Evolutionary conservation across 2,888 invertebrate genomes (phyloP).

Genomic region (Polietes domitor): DNA sequence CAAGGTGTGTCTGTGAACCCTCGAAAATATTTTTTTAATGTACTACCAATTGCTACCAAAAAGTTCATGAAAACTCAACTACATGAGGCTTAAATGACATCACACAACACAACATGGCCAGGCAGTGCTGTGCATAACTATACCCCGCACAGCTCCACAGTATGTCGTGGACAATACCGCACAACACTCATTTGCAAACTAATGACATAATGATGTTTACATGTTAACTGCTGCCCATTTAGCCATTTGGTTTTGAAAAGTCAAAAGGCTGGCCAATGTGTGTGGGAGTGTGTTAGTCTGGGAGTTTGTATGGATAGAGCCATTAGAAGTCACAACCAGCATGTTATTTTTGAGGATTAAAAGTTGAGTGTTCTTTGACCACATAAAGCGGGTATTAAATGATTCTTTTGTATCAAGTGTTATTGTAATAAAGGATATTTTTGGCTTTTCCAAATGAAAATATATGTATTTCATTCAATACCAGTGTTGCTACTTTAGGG

Average conservation of each 20-base stretch:
- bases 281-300: background rate
- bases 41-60: constrained; percentile 34
- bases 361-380: constrained; percentile 52
- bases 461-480: constrained; percentile 35
- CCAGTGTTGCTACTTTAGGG: too few species aligned
- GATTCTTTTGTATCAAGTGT: constrained; percentile 49
- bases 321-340: constrained; percentile 43
- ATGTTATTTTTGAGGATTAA: constrained; percentile 43
- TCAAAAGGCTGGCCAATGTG: constrained; percentile 37
- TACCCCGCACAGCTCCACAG: background rate
- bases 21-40: constrained; percentile 40
- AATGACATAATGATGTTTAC: constrained; percentile 54
- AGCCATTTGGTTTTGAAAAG: constrained; percentile 44
- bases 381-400: constrained; percentile 57
- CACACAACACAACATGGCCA: constrained; percentile 41
- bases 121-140: background rate
- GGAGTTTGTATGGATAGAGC: background rate
- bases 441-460: constrained; percentile 32
- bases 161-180: background rate
- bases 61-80: constrained; percentile 39
- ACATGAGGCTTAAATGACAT: constrained; percentile 43
- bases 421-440: constrained; percentile 47
- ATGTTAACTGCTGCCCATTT: constrained; percentile 51
- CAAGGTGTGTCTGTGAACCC: background rate
- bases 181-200: constrained; percentile 47